These are phyloP conservation scores for Catagonus wagneri DNA, from an alignment of 2,113 vertebrate genomes.

Conservation along the genomic window DNA sequence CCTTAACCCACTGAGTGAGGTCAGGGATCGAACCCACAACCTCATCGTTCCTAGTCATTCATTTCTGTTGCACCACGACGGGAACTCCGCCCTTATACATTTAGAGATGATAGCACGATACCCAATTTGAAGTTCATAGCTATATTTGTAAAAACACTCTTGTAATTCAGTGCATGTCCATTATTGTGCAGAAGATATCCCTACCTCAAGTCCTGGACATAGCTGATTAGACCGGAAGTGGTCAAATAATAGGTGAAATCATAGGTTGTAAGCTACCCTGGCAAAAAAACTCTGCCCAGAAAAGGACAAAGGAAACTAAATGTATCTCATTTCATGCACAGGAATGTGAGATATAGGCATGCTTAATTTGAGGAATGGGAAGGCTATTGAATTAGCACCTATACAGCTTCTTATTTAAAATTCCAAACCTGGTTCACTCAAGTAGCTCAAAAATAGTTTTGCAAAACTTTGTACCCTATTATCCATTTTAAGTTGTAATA, in stretches of 20 bases:
- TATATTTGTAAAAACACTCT: neutral
- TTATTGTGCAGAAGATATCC: too few relatives aligned
- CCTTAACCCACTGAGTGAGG: too few relatives aligned
- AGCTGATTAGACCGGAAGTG: neutral
- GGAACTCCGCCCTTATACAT: neutral
- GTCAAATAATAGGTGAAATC: neutral
- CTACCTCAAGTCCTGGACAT: neutral
- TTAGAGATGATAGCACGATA: neutral
- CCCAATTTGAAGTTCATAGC: neutral
- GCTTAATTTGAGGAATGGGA: neutral
- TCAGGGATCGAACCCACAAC: too few relatives aligned
- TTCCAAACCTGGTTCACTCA: neutral
- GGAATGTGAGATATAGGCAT: neutral
- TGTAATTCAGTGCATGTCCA: too few relatives aligned
- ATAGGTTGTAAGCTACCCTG: neutral
- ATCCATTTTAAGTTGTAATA: neutral
- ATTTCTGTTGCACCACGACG: too few relatives aligned
- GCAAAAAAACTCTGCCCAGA: neutral
- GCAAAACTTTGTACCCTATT: neutral
- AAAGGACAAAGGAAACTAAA: neutral
- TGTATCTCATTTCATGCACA: neutral
- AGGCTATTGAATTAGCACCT: neutral
- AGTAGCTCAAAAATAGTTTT: constrained; percentile 5
- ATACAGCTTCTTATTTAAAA: neutral
- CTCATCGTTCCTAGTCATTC: too few relatives aligned